A percentile compares a stretch with the other conserved stretches of the same genome.
These are phyloP conservation scores for Porites cylindrica DNA, from an alignment of 92 coral and sea anemone genomes.

Conservation along the genomic window DNA sequence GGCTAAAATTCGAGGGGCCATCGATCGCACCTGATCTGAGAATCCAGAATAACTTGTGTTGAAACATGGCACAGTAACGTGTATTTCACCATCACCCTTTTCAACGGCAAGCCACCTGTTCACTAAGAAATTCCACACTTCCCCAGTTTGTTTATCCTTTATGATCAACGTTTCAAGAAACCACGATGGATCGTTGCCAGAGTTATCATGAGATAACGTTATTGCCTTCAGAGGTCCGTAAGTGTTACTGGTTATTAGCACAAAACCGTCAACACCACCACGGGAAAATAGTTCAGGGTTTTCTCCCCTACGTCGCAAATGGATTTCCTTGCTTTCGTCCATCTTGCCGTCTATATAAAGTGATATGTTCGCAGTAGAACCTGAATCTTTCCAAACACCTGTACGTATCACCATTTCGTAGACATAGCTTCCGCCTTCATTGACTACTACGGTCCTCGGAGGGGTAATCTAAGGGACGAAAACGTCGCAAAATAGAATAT, in stretches of 20 bases:
- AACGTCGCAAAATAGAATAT: background rate
- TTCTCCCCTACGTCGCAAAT: slow-evolving; percentile 19
- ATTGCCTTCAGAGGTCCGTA: slow-evolving; percentile 44
- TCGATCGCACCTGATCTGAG: slow-evolving; percentile 52
- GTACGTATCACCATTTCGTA: background rate
- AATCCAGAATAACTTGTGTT: slow-evolving; percentile 5
- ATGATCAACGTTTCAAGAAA: slow-evolving; percentile 52
- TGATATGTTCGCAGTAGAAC: background rate
- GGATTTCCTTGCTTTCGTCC: slow-evolving; percentile 1
- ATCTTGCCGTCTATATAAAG: background rate
- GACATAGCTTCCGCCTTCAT: background rate
- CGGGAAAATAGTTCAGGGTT: slow-evolving; percentile 37
- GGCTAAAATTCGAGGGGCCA: slow-evolving; percentile 41
- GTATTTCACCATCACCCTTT: slow-evolving; percentile 40
- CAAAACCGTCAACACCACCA: slow-evolving; percentile 59
- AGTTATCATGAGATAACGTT: slow-evolving; percentile 56
- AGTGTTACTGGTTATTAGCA: slow-evolving; percentile 3
- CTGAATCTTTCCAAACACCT: background rate
- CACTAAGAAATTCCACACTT: slow-evolving; percentile 46
- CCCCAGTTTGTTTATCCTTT: slow-evolving; percentile 30
- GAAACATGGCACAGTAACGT: slow-evolving; percentile 26
- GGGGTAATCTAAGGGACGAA: background rate
- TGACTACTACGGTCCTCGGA: background rate
- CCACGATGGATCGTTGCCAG: slow-evolving; percentile 64
- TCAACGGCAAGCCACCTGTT: slow-evolving; percentile 53